These are phyloP conservation scores for Prosapia bicincta DNA, from an alignment of 2,888 invertebrate genomes.

Conservation along the genomic window DNA sequence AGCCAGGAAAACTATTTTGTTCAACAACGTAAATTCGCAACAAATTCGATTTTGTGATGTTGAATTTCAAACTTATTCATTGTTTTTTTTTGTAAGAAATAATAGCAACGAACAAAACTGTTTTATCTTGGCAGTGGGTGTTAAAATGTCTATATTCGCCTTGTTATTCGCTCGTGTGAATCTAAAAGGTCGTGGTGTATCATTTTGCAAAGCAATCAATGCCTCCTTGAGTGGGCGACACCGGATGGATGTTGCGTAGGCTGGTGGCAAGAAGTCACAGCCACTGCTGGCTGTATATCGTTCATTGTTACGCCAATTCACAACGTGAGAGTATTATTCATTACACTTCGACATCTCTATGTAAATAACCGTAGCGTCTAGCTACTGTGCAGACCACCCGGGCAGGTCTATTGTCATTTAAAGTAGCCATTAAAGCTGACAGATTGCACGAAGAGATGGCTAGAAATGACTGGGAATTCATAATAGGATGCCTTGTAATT, in stretches of 20 bases:
- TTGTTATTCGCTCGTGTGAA: too few relatives aligned
- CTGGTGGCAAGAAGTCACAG: not conserved
- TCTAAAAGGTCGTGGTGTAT: not conserved
- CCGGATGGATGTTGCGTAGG: not conserved
- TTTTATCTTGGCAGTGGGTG: too few relatives aligned
- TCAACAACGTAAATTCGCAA: too few relatives aligned
- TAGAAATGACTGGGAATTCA: not conserved
- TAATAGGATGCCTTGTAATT: not conserved
- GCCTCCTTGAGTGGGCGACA: not conserved
- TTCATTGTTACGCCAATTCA: slow-evolving; percentile 2
- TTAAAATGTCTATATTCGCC: too few relatives aligned
- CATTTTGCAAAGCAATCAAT: not conserved
- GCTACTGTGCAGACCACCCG: not conserved
- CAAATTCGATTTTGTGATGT: too few relatives aligned
- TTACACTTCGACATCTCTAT: not conserved
- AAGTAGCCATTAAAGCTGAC: not conserved
- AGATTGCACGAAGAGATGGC: not conserved
- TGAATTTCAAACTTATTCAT: too few relatives aligned
- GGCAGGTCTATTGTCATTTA: not conserved
- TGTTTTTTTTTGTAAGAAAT: too few relatives aligned
- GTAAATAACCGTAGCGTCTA: not conserved
- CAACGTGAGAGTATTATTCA: not conserved
- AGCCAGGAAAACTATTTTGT: too few relatives aligned
- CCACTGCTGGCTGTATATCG: not conserved
- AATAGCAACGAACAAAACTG: too few relatives aligned